These are phyloP conservation scores for Drosophila parvula DNA, from an alignment of 1,140 invertebrate genomes.

Conservation along the genomic window DNA sequence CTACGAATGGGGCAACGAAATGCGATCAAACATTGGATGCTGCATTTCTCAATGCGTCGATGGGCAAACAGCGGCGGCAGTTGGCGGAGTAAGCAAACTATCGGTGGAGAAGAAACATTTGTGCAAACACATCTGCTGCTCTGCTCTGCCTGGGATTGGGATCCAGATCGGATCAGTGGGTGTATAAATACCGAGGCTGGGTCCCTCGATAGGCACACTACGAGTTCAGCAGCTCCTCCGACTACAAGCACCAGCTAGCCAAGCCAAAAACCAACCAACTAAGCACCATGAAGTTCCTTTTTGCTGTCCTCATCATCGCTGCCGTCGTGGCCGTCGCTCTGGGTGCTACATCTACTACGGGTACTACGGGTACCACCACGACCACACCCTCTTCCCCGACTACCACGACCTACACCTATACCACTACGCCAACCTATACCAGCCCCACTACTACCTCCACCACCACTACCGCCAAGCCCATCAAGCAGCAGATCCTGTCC, in stretches of 20 bases:
- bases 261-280: neutral
- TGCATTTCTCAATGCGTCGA: constrained; percentile 54
- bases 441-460: neutral
- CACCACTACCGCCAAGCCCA: constrained; percentile 52
- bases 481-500: constrained; percentile 70
- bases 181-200: constrained; percentile 56
- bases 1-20: constrained; percentile 7
- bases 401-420: constrained; percentile 39
- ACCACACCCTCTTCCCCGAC: constrained; percentile 7
- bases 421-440: constrained; percentile 11
- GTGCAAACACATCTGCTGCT: constrained; percentile 50
- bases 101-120: constrained; percentile 42
- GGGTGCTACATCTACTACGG: neutral
- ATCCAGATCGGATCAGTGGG: neutral
- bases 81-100: constrained; percentile 19
- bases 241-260: constrained; percentile 16
- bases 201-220: constrained; percentile 52
- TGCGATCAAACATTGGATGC: constrained; percentile 33
- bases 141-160: neutral
- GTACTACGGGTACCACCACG: neutral
- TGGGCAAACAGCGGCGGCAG: constrained; percentile 36
- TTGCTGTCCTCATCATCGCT: constrained; percentile 39
- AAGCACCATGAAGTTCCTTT: constrained; percentile 61
- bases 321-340: constrained; percentile 7
- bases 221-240: constrained; percentile 42